Base-by-base conservation (phyloP, 1,140 invertebrate genomes). In the Physella acuta region DNA sequence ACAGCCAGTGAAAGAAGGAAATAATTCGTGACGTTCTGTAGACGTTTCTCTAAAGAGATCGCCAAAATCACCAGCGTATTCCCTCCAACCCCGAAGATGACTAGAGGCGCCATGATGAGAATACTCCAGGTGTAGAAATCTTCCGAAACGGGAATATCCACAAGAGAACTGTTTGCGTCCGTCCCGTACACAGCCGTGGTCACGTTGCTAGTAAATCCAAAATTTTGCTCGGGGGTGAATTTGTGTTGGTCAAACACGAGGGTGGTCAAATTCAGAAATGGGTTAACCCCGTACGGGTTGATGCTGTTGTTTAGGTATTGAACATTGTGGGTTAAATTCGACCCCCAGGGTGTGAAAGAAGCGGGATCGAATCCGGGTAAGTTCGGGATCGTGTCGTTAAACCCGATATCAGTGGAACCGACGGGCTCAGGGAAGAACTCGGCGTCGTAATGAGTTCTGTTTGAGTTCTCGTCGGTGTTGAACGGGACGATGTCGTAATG, bases 41-140 rank as follows among this genome's bases (percentile, higher is more conserved):
- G 88, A 14, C 93, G 93, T 53, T 94, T 89, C 85, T 98, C 95
- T 52, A 94, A 96, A 85, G 94, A 96, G 77, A 98, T 97, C 39
- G 95, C 95, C 76, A 97, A 90, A 85, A 95, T 97, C 56, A 98
- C 95, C 72, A 98, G 88, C 39, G 97, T 91, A 85, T 99, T 99
- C 28, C 95, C 95, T n/a, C 93, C 93, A 56, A 82, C 72, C 53
- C 82, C 82, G 70, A 81, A 82, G n/a, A 83, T 58, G 52, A 81
- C 80, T 24, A 83, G 70, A 0, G 79, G 78, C 11, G 76, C 73
- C 67, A 81, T 70, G 20, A 79, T 37, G 14, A 83, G 67, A n/a
- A 81, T 74, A 20, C 63, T 70, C 82, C 82, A 83, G 56, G 79
- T 79, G 36, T 75, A 73, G 16, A 49, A 31, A 28, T 56, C 66